phyloP scores from a whole-genome alignment of 2,113 vertebrate species.

The Calypte anna region DNA sequence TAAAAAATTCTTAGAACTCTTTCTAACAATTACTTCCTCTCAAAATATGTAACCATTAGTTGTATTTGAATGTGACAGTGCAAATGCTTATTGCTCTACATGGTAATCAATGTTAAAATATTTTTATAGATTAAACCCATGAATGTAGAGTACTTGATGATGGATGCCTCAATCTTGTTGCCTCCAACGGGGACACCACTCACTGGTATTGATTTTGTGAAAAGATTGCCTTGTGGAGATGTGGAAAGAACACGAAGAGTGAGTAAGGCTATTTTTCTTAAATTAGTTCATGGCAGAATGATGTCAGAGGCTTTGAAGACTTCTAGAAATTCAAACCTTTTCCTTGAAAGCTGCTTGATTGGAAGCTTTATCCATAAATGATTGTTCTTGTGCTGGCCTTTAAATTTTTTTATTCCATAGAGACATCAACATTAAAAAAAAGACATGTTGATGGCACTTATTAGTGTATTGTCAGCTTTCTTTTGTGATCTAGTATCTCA shows the following conservation, averaged over 20 bases:
- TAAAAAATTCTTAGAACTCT: not conserved
- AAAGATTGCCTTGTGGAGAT: conserved; percentile 94
- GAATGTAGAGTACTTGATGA: conserved; percentile 98
- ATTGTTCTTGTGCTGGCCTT: not conserved
- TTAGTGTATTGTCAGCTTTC: not conserved
- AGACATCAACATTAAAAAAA: not conserved
- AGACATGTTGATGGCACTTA: not conserved
- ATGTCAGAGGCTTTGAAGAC: not conserved
- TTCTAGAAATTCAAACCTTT: not conserved
- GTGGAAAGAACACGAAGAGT: conserved; percentile 95
- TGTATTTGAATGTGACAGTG: not conserved
- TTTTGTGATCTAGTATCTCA: not conserved
- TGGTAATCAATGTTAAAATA: not conserved
- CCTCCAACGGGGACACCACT: conserved; percentile 95
- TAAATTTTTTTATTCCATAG: not conserved
- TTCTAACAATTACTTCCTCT: not conserved
- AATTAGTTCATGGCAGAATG: not conserved
- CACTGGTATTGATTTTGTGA: conserved; percentile 97
- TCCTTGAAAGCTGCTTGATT: not conserved
- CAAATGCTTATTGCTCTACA: not conserved
- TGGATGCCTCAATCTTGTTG: conserved; percentile 96
- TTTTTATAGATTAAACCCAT: conserved; percentile 91
- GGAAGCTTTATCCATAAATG: not conserved
- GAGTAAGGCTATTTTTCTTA: conserved; percentile 15
- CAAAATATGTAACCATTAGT: not conserved